Percentiles rank a stretch among this genome's conserved stretches.
Evolutionary conservation across 2,113 vertebrate species (phyloP).

Genomic region (Cercopithecus mona): DNA sequence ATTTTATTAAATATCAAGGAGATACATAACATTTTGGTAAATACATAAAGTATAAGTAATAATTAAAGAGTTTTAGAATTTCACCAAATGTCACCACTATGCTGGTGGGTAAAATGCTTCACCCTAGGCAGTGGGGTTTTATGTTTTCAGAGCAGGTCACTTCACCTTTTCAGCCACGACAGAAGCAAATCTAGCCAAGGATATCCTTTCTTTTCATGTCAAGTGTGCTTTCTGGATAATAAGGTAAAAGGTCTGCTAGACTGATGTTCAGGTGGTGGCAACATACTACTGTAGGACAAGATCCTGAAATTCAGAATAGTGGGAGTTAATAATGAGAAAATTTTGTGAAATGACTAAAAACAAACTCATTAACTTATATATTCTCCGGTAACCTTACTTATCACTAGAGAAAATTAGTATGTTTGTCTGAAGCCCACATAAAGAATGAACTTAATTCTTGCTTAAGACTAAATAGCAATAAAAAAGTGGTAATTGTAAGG

Average conservation of each 20-base stretch:
- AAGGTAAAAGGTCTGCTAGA: background rate
- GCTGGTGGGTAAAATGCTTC: background rate
- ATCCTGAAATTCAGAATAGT: background rate
- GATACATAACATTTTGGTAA: background rate
- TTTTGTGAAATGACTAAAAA: slow-evolving; percentile 38
- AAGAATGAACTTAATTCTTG: background rate
- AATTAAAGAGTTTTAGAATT: background rate
- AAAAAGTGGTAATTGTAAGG: background rate
- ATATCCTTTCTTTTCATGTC: background rate
- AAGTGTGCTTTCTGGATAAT: background rate
- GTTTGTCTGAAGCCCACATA: background rate
- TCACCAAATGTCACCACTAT: background rate
- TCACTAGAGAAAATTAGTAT: background rate
- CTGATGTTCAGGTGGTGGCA: background rate
- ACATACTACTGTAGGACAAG: background rate
- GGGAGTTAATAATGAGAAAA: background rate
- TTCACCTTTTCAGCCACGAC: background rate
- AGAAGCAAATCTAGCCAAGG: background rate
- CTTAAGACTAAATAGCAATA: background rate
- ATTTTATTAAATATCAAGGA: background rate
- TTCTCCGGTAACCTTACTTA: background rate
- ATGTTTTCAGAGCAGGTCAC: background rate
- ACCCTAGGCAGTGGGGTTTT: background rate
- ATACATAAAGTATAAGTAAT: background rate
- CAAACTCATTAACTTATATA: background rate